Base-by-base conservation (phyloP, 64 coral and sea anemone species). In the Exaiptasia diaphana region DNA sequence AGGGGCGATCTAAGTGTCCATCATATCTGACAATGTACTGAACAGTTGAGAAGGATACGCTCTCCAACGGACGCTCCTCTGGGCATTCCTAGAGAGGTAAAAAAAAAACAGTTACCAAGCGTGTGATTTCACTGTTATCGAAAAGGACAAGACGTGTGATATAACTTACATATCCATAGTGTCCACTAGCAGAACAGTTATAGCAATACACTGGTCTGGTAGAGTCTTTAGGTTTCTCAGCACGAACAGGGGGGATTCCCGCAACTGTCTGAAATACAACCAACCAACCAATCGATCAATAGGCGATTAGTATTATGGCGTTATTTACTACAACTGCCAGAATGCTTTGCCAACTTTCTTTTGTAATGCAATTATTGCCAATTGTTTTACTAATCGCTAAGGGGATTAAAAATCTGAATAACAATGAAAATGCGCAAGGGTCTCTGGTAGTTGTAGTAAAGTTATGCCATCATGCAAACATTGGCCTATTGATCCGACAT, bases 131-230 rank as follows among this genome's bases (percentile, higher is more conserved):
- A 18, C n/a, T 38, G 3, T 14, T 3, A 14, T 17, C 1, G 59
- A 23, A 26, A 40, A 14, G n/a, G 13, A 28, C 10, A 38, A 55
- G 27, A 9, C 9, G 3, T 32, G 31, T 26, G 31, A 48, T 24
- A 50, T 72, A 24, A 91, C 89, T 68, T 49, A 91, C 89, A 49
- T 91, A 53, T 59, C 88, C 88, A 68, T 77, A 67, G 25, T 91
- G 88, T 50, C 88, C 88, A 23, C 78, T n/a, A 14, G 45, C 23
- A 11, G 77, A 79, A 28, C 88, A 91, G 49, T 84, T 84, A 29
- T 84, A 91, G 59, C 89, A 91, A 39, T 77, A 85, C 21, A 91
- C 62, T 24, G 73, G 3, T 4, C 48, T 26, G 43, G 27, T 33
- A 68, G 45, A 40, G 17, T 59, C 61, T 4, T 53, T 31, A 17